Percentiles rank a stretch among this genome's conserved stretches.
Conservation (phyloP, 2,888 invertebrate species). For the Magallana nippona region DNA sequence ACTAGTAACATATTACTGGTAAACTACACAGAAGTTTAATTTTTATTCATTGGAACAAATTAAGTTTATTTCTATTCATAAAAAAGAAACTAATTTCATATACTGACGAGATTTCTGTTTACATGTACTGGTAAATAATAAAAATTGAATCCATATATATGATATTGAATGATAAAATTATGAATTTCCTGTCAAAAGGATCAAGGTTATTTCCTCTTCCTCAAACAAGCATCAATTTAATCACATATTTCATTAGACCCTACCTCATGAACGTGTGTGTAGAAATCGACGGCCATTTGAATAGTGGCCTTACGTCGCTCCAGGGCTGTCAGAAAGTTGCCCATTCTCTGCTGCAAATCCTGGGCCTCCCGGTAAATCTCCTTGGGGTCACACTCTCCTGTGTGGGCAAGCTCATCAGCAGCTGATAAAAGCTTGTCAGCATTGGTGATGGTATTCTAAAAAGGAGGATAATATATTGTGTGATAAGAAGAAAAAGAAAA, state of each 20-base stretch:
- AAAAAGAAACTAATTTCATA: not conserved
- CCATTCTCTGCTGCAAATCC: constrained; percentile 95
- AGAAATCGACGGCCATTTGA: constrained; percentile 95
- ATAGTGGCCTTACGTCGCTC: constrained; percentile 93
- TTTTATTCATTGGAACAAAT: no score
- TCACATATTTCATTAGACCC: constrained; percentile 41
- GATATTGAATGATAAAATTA: no score
- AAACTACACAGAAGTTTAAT: no score
- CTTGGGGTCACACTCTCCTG: constrained; percentile 97
- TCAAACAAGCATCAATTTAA: no score
- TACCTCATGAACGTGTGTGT: constrained; percentile 95
- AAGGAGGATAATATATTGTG: constrained; percentile 33
- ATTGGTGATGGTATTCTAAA: constrained; percentile 95
- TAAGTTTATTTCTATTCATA: no score
- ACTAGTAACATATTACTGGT: no score
- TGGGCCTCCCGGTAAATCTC: constrained; percentile 97
- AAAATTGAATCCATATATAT: not conserved
- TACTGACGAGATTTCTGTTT: no score
- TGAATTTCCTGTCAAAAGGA: no score
- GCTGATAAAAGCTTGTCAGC: constrained; percentile 97
- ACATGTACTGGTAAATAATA: not conserved
- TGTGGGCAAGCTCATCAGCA: constrained; percentile 93
- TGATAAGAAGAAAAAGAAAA: no score
- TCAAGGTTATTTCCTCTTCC: no score
- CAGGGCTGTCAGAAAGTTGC: constrained; percentile 94